Evolutionary conservation across 2,888 invertebrate genomes (phyloP).

Genomic region (Emmelina monodactyla): DNA sequence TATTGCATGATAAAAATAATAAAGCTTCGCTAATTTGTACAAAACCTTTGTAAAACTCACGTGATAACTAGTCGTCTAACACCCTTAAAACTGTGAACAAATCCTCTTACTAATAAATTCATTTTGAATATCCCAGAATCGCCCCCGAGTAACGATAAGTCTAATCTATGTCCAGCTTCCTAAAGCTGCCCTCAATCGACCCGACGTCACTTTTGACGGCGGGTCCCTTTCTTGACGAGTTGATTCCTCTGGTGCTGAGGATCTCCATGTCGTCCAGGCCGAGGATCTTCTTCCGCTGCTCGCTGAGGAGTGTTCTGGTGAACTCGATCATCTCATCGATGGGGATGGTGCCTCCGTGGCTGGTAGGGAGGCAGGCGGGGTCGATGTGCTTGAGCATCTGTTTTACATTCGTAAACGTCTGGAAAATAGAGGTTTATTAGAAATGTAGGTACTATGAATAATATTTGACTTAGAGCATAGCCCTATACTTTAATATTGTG

Average conservation of each 20-base stretch:
- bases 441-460: too few relatives aligned
- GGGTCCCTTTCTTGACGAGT: slow-evolving; percentile 31
- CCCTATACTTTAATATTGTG: too few relatives aligned
- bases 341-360: slow-evolving; percentile 76
- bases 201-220: slow-evolving; percentile 30
- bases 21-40: too few relatives aligned
- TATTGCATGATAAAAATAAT: too few relatives aligned
- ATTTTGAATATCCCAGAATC: too few relatives aligned
- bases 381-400: slow-evolving; percentile 69
- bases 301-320: slow-evolving; percentile 70
- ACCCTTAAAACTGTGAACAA: too few relatives aligned
- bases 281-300: slow-evolving; percentile 66
- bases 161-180: slow-evolving; percentile 74
- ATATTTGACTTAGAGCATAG: too few relatives aligned
- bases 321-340: slow-evolving; percentile 74
- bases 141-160: too few relatives aligned
- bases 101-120: too few relatives aligned
- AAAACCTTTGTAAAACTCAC: too few relatives aligned
- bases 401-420: slow-evolving; percentile 67
- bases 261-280: slow-evolving; percentile 72
- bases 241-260: slow-evolving; percentile 67
- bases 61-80: too few relatives aligned
- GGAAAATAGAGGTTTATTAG: slow-evolving; percentile 21
- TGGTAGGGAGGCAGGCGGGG: slow-evolving; percentile 70
- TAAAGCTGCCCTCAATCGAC: slow-evolving; percentile 69